phyloP scores from a whole-genome alignment of 1,140 invertebrate species.

The Anadara kagoshimensis region DNA sequence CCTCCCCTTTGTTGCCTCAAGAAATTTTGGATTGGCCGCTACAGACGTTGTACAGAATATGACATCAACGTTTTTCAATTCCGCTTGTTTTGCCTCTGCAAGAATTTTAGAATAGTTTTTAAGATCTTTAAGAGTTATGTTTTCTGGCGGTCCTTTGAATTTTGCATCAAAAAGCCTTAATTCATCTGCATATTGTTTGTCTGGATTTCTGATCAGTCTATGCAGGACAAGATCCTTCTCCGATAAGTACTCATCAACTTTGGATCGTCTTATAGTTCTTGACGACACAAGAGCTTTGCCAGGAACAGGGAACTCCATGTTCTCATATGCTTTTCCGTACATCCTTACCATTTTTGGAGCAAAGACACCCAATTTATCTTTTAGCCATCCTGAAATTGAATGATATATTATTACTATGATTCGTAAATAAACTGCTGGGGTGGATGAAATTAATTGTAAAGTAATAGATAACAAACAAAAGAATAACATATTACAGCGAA shows the following conservation, averaged over 20 bases:
- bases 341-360: conserved; percentile 50
- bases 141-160: conserved; percentile 19
- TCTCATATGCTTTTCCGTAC: conserved; percentile 42
- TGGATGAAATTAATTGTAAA: too few species aligned
- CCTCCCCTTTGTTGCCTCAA: conserved; percentile 13
- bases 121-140: conserved; percentile 22
- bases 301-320: conserved; percentile 47
- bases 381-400: conserved; percentile 29
- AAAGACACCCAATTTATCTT: conserved; percentile 29
- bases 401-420: too few species aligned
- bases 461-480: too few species aligned
- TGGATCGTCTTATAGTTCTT: conserved; percentile 18
- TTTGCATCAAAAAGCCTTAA: conserved; percentile 34
- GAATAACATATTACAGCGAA: too few species aligned
- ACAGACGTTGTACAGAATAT: conserved; percentile 49
- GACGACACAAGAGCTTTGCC: conserved; percentile 13
- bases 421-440: too few species aligned
- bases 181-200: conserved; percentile 34
- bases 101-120: conserved; percentile 35
- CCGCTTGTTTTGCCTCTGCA: conserved; percentile 30
- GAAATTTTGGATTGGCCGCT: conserved; percentile 31
- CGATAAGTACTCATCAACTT: conserved; percentile 21
- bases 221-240: conserved; percentile 38
- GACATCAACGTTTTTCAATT: conserved; percentile 45
- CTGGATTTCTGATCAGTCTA: conserved; percentile 41